Percentiles rank a stretch among this genome's conserved stretches.
Conservation (phyloP, 2,797 vertebrate genomes). For the Rhynchonycteris naso region DNA sequence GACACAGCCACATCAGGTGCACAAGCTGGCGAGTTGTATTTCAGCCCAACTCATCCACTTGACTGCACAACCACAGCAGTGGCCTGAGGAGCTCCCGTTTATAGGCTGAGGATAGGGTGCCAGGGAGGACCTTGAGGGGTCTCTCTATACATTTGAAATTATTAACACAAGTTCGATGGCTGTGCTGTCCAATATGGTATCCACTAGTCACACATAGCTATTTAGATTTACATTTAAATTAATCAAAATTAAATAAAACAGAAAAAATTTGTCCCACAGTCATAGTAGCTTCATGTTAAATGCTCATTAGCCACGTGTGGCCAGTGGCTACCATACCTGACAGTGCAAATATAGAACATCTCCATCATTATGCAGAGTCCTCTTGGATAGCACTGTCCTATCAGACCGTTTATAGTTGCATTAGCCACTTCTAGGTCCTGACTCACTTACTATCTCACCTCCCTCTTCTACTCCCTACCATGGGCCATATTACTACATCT, state of each 20-base stretch:
- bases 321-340: not conserved
- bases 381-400: not conserved
- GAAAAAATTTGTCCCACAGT: not conserved
- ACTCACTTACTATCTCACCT: not conserved
- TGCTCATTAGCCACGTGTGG: not conserved
- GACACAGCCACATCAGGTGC: not conserved
- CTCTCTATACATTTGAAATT: not conserved
- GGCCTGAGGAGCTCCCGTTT: fast-evolving
- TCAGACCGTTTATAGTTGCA: not conserved
- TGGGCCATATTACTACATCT: not conserved
- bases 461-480: not conserved
- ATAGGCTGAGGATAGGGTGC: not conserved
- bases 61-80: not conserved
- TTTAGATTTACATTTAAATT: not conserved
- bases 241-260: not conserved
- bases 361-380: not conserved
- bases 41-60: not conserved
- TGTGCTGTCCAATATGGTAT: not conserved
- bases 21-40: not conserved
- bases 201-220: not conserved
- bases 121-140: not conserved
- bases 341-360: not conserved
- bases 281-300: not conserved
- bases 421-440: not conserved
- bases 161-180: not conserved